These are phyloP conservation scores for Clistopyga incitator DNA, from an alignment of 2,888 invertebrate species.

Conservation along the genomic window DNA sequence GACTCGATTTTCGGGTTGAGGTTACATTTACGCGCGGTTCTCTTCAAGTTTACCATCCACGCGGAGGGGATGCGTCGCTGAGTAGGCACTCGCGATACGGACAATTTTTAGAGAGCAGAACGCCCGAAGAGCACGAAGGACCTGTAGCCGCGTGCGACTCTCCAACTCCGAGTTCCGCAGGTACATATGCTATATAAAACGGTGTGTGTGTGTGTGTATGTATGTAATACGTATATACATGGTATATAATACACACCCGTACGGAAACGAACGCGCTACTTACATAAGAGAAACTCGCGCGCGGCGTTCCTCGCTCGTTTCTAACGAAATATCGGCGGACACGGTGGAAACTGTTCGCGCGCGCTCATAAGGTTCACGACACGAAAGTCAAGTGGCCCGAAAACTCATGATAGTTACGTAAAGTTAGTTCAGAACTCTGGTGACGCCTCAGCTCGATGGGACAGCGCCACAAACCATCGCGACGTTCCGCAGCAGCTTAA, in stretches of 20 bases:
- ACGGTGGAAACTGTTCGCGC: constrained; percentile 7
- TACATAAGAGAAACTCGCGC: constrained; percentile 78
- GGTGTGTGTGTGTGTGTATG: not conserved
- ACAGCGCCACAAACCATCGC: not conserved
- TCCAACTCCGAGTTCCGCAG: not conserved
- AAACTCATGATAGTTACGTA: constrained; percentile 69
- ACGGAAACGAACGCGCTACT: constrained; percentile 68
- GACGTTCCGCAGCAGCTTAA: constrained; percentile 8
- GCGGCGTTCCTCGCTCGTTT: constrained; percentile 70
- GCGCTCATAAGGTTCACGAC: constrained; percentile 75
- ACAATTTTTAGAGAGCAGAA: not conserved
- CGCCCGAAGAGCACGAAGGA: not conserved
- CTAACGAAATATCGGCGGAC: constrained; percentile 75
- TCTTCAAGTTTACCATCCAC: not conserved
- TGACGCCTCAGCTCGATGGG: constrained; percentile 27
- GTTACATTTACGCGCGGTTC: not conserved
- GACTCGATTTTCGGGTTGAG: not conserved
- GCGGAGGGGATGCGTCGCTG: not conserved
- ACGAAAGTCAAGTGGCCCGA: constrained; percentile 78
- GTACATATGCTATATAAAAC: not conserved
- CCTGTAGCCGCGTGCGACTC: not conserved
- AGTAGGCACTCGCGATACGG: not conserved
- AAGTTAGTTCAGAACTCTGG: constrained; percentile 52
- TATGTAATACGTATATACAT: not conserved
- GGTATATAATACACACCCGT: constrained; percentile 42